Evolutionary conservation across 2,797 vertebrate species (phyloP).

Genomic region (Pelochelys cantorii): DNA sequence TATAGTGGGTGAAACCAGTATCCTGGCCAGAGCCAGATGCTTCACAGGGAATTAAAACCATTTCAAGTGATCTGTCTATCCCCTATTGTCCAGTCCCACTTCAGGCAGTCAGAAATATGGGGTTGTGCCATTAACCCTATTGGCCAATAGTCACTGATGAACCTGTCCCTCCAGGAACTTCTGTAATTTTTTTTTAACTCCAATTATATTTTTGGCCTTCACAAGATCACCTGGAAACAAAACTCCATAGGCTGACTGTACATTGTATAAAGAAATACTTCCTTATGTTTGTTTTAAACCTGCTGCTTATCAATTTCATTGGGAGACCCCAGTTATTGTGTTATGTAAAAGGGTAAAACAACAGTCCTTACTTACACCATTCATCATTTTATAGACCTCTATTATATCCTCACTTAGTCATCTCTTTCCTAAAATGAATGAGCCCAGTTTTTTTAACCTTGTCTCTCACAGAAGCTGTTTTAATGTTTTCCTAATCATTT

Average conservation of each 20-base stretch:
- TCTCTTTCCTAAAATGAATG: neutral
- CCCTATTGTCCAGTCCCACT: neutral
- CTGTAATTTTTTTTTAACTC: neutral
- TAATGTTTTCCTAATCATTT: neutral
- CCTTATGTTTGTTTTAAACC: neutral
- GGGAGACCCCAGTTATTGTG: neutral
- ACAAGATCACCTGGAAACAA: neutral
- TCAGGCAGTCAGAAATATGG: neutral
- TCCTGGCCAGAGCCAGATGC: too few relatives aligned
- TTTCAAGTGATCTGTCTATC: too few relatives aligned
- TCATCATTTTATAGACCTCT: neutral
- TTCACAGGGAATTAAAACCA: too few relatives aligned
- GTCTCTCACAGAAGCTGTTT: neutral
- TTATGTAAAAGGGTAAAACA: neutral
- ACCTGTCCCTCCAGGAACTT: neutral
- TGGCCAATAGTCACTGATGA: neutral
- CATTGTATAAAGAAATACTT: neutral
- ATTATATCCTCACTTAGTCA: neutral
- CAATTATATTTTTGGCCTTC: neutral
- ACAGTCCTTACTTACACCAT: neutral
- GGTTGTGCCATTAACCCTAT: too few relatives aligned
- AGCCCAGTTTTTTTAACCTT: neutral
- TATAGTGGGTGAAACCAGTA: too few relatives aligned
- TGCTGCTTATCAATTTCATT: neutral
- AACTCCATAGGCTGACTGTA: neutral